phyloP scores from a whole-genome alignment of 1,140 invertebrate genomes.

The Chlorops oryzae region DNA sequence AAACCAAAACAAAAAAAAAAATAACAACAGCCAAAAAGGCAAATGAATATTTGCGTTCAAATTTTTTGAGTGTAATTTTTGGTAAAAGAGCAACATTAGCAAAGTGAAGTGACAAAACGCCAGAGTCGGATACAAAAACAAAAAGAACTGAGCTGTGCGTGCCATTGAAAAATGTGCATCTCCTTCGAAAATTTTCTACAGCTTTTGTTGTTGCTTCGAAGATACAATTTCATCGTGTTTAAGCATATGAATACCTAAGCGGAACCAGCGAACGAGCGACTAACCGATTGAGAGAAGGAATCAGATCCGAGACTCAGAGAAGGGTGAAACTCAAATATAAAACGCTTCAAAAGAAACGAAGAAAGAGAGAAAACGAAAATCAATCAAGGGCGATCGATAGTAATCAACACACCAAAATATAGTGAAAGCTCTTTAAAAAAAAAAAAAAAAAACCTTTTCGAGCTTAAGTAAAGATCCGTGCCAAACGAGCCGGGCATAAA shows the following conservation, averaged over 20 bases:
- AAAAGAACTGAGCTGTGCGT: not conserved
- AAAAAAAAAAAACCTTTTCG: conserved; percentile 18
- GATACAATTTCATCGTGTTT: conserved; percentile 30
- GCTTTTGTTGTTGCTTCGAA: conserved; percentile 24
- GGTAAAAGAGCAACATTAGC: not conserved
- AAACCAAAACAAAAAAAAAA: too few relatives aligned
- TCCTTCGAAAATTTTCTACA: conserved; percentile 4
- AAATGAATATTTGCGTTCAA: not conserved
- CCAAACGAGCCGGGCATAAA: too few relatives aligned
- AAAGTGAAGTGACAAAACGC: not conserved
- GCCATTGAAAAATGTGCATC: not conserved
- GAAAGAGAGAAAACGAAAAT: not conserved
- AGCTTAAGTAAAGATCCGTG: too few relatives aligned
- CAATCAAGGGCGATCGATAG: conserved; percentile 10
- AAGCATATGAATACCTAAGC: conserved; percentile 35
- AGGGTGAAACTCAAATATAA: too few relatives aligned
- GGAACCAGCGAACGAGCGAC: too few relatives aligned
- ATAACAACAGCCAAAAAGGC: too few relatives aligned
- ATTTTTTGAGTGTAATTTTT: not conserved
- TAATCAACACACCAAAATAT: conserved; percentile 11
- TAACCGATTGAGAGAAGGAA: too few relatives aligned
- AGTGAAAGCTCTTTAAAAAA: not conserved
- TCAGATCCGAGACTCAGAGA: too few relatives aligned
- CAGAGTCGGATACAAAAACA: not conserved
- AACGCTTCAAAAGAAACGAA: not conserved